Base-by-base conservation (phyloP, 1,140 invertebrate genomes). In the Zaprionus ornatus region DNA sequence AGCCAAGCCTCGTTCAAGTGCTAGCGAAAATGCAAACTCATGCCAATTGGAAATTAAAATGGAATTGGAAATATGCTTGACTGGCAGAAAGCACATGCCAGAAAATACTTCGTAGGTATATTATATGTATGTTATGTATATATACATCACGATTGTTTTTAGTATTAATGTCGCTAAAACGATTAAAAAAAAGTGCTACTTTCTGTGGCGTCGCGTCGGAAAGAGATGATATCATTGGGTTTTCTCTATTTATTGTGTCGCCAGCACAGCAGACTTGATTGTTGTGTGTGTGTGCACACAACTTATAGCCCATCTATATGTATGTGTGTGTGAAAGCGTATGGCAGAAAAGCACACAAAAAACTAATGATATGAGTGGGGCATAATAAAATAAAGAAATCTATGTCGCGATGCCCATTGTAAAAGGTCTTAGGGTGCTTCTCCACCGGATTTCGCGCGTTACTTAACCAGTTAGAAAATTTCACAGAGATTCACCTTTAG, bases 11-110 rank as follows among this genome's bases (percentile, higher is more conserved):
- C 52, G 23, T 29, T 55, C 69, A 42, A 50, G 54, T 71, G 68
- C 70, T 83, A 83, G 71, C 57, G 29, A 69, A 71, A 83, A 35
- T 60, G 81, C 81, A 37, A 66, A 77, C 67, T 83, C 81, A 83
- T 48, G 19, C 37, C 42, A 35, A 29, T 59, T 48, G 19, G 42
- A 35, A 48, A 29, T 59, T 35, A 50, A 57, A 59, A 75, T 54
- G 19, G 29, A 59, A 50, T n/a, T 12, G 10, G 29, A 45, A 45
- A 45, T 45, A 45, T 50, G 59, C 42, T 59, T 35, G 55, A 23
- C 29, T 60, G 45, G 57, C 29, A 61, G 19, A 78, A 27, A 42
- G 19, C 10, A 42, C 25, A 63, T 59, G 56, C 9, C 19, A 52
- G 42, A 12, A 32, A 32, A 45, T 17, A 45, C n/a, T 3, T 13